phyloP scores from a whole-genome alignment of 2,888 invertebrate species.

The Epistrophe grossulariae region DNA sequence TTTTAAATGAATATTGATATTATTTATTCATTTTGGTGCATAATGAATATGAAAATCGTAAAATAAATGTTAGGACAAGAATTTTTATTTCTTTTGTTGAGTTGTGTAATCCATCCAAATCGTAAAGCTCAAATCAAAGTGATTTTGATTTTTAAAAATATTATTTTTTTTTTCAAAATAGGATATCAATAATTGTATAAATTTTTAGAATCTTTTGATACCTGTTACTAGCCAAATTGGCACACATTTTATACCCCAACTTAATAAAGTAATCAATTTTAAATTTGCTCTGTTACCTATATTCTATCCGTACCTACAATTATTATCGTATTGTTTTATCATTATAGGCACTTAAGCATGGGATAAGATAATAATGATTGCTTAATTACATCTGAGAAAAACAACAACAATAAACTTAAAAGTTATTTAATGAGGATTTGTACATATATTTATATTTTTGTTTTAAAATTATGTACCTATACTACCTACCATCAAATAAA shows the following conservation, averaged over 20 bases:
- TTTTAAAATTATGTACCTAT: slow-evolving; percentile 6
- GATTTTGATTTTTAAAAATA: too few species aligned
- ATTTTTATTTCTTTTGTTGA: too few species aligned
- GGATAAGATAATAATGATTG: slow-evolving; percentile 44
- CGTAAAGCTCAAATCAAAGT: too few species aligned
- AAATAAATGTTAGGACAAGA: too few species aligned
- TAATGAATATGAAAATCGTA: too few species aligned
- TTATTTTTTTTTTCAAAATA: too few species aligned
- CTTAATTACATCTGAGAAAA: slow-evolving; percentile 24
- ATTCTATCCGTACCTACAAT: not conserved
- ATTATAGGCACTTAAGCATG: slow-evolving; percentile 11
- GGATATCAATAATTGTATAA: not conserved
- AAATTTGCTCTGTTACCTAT: not conserved
- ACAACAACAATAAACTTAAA: slow-evolving; percentile 21
- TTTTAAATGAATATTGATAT: too few species aligned
- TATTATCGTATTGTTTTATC: slow-evolving; percentile 7
- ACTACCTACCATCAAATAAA: not conserved
- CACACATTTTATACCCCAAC: not conserved
- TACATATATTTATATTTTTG: not conserved
- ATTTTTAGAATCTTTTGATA: not conserved
- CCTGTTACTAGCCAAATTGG: not conserved
- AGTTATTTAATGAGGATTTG: not conserved
- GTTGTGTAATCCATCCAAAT: too few species aligned
- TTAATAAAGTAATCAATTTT: slow-evolving; percentile 7
- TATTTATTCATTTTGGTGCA: too few species aligned